Conservation (phyloP, 2,888 invertebrate genomes). For the Gasteruption jaculator region DNA sequence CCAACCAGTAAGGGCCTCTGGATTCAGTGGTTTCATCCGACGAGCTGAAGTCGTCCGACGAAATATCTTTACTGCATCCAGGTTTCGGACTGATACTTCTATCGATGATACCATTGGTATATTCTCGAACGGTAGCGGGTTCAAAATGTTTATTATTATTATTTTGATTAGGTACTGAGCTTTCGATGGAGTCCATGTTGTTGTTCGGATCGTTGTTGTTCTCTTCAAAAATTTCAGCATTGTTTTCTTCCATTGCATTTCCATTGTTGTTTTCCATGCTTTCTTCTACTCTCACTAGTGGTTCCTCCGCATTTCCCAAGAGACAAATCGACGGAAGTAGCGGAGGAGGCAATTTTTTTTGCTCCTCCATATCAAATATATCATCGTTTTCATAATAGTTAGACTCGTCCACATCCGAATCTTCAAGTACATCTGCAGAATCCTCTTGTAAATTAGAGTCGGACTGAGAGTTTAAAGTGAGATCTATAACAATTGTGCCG, state of each 20-base stretch:
- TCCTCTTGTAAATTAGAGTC: conserved; percentile 7
- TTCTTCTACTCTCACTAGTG: no score
- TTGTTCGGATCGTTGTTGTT: conserved; percentile 41
- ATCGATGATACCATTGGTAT: no score
- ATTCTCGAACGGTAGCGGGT: no score
- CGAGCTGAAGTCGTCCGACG: no score
- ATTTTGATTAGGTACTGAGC: no score
- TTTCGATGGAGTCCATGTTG: conserved; percentile 27
- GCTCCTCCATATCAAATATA: neutral
- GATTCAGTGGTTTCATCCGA: no score
- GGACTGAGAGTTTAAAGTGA: conserved; percentile 12
- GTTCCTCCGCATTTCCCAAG: no score
- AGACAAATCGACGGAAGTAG: no score
- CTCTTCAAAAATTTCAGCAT: conserved; percentile 30
- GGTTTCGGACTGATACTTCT: conserved; percentile 24
- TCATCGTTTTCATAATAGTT: conserved; percentile 10
- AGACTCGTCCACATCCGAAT: neutral
- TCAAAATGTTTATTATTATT: no score
- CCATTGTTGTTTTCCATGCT: no score
- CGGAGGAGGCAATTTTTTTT: no score
- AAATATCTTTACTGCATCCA: conserved; percentile 34
- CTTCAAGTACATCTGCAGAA: neutral
- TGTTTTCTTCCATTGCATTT: neutral
- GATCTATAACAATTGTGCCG: conserved; percentile 19
- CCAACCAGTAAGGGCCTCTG: no score